Conservation (phyloP, 2,888 invertebrate genomes). For the Acanthoscelides obtectus region DNA sequence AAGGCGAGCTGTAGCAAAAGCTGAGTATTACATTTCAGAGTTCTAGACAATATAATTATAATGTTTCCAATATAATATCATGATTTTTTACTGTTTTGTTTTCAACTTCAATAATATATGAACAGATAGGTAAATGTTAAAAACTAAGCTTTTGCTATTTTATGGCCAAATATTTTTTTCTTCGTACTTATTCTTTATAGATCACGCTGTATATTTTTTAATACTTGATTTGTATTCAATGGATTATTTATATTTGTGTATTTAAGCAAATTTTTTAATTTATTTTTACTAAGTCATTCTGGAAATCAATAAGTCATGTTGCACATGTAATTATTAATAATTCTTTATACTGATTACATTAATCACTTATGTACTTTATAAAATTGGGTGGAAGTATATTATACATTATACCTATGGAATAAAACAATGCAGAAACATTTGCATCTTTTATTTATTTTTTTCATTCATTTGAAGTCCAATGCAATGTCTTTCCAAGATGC, state of each 20-base stretch:
- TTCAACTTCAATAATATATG: too few species aligned
- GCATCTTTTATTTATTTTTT: neutral
- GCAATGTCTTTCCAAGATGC: too few species aligned
- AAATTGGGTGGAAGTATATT: slow-evolving; percentile 48
- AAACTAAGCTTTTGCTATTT: too few species aligned
- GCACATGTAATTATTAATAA: slow-evolving; percentile 51
- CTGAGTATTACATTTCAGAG: too few species aligned
- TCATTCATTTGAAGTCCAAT: too few species aligned
- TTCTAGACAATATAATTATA: too few species aligned
- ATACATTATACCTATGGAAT: slow-evolving; percentile 28
- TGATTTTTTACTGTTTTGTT: too few species aligned
- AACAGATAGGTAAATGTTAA: too few species aligned
- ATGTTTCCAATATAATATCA: too few species aligned
- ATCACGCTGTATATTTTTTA: slow-evolving; percentile 8
- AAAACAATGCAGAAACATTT: neutral
- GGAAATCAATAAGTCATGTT: slow-evolving; percentile 48
- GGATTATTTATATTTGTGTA: slow-evolving; percentile 6
- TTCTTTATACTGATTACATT: slow-evolving; percentile 53
- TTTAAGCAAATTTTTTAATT: slow-evolving; percentile 24
- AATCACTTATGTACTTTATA: slow-evolving; percentile 49
- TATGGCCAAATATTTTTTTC: neutral
- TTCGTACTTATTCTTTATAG: slow-evolving; percentile 8
- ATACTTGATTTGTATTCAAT: neutral
- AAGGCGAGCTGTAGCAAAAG: neutral
- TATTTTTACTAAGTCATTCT: slow-evolving; percentile 38